These are phyloP conservation scores for Adineta ricciae DNA, from an alignment of 2,888 invertebrate genomes.

Conservation along the genomic window DNA sequence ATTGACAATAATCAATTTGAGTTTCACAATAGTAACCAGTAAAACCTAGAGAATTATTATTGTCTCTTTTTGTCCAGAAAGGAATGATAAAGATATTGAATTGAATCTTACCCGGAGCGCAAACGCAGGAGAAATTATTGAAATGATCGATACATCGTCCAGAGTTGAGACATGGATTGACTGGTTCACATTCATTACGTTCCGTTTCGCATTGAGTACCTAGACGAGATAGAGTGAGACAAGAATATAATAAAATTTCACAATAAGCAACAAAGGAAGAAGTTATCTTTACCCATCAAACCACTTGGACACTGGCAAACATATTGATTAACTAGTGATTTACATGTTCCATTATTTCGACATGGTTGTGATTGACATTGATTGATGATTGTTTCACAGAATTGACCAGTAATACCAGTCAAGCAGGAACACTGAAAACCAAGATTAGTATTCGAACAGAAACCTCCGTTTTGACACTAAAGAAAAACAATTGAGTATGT, in stretches of 20 bases:
- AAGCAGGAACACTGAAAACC: conserved; percentile 20
- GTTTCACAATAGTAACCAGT: conserved; percentile 30
- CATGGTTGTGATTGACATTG: conserved; percentile 24
- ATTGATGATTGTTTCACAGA: conserved; percentile 25
- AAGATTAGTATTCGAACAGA: neutral
- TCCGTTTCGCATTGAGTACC: conserved; percentile 26
- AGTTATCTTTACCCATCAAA: conserved; percentile 9
- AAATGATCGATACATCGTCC: conserved; percentile 34
- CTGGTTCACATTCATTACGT: conserved; percentile 25
- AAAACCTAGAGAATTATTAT: neutral
- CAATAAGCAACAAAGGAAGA: too few relatives aligned
- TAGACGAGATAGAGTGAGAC: too few relatives aligned
- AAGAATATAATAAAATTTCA: neutral
- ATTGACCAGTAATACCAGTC: conserved; percentile 22
- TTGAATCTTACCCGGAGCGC: neutral
- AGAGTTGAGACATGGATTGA: conserved; percentile 38
- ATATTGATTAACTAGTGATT: neutral
- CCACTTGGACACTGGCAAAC: conserved; percentile 23
- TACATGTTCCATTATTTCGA: conserved; percentile 30
- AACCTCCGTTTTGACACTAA: conserved; percentile 26
- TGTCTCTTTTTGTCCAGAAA: too few relatives aligned
- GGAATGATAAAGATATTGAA: too few relatives aligned
- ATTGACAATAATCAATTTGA: conserved; percentile 26
- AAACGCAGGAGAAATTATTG: conserved; percentile 12
- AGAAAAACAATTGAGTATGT: neutral